These are phyloP conservation scores for Drosophila infuscata DNA, from an alignment of 2,888 invertebrate genomes.

Conservation along the genomic window DNA sequence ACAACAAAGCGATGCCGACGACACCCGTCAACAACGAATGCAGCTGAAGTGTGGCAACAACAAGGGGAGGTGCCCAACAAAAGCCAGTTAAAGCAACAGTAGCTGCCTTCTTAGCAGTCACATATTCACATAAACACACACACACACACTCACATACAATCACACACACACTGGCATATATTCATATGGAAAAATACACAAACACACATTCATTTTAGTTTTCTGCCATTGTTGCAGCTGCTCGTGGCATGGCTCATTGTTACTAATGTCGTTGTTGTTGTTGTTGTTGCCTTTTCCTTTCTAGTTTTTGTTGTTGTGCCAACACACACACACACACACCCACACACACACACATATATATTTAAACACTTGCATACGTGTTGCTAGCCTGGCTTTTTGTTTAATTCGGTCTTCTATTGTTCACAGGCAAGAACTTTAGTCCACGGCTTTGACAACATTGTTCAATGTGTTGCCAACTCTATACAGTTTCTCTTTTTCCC, in stretches of 20 bases:
- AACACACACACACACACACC: conserved; percentile 27
- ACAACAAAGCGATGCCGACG: conserved; percentile 28
- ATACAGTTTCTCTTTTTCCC: conserved; percentile 10
- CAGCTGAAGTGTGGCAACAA: not conserved
- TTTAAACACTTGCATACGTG: conserved; percentile 4
- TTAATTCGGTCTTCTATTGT: conserved; percentile 80
- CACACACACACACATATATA: conserved; percentile 17
- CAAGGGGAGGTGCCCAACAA: conserved; percentile 47
- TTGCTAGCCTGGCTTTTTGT: conserved; percentile 67
- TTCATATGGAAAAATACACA: not conserved
- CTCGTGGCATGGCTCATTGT: conserved; percentile 58
- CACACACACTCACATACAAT: conserved; percentile 9
- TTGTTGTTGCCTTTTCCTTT: conserved; percentile 14
- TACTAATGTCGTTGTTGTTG: conserved; percentile 47
- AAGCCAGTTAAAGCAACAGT: conserved; percentile 76
- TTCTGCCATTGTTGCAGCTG: conserved; percentile 71
- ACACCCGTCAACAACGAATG: conserved; percentile 35
- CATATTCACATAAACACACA: conserved; percentile 12
- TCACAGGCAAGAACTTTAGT: conserved; percentile 76
- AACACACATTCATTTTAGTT: conserved; percentile 52
- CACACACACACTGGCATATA: not conserved
- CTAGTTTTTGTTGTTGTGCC: conserved; percentile 33
- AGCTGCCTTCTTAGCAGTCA: conserved; percentile 47
- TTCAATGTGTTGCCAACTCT: conserved; percentile 62
- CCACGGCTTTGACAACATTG: conserved; percentile 74